phyloP scores from a whole-genome alignment of 2,888 invertebrate species.

The Lordiphosa fenestrarum region DNA sequence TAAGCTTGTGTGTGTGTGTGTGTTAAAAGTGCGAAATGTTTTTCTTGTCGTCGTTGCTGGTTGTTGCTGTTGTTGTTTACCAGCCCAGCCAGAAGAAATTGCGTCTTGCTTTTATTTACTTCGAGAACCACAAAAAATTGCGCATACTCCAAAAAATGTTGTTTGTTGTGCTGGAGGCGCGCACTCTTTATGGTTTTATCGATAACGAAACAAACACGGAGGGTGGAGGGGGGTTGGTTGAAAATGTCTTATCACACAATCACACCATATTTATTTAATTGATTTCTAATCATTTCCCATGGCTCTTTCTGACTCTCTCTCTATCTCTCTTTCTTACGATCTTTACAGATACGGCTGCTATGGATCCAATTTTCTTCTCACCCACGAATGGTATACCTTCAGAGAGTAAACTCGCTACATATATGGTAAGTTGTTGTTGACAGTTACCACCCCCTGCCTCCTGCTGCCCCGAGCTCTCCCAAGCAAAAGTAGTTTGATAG shows the following conservation, averaged over 20 bases:
- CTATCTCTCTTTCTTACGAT: constrained; percentile 11
- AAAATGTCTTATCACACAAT: constrained; percentile 9
- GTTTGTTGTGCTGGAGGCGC: constrained; percentile 13
- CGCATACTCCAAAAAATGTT: constrained; percentile 52
- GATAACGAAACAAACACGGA: constrained; percentile 48
- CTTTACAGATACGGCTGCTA: constrained; percentile 80
- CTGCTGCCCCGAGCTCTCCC: constrained; percentile 12
- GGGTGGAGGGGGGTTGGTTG: background rate
- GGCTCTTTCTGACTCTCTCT: constrained; percentile 4
- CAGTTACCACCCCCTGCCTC: background rate
- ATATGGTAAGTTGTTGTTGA: constrained; percentile 84
- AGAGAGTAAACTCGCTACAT: constrained; percentile 91
- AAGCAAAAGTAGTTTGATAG: too few relatives aligned
- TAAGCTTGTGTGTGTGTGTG: too few relatives aligned
- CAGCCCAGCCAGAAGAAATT: constrained; percentile 33
- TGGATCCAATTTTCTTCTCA: constrained; percentile 89
- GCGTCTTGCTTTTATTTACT: constrained; percentile 57
- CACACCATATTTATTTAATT: constrained; percentile 54
- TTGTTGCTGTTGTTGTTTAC: constrained; percentile 48
- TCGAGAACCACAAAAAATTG: constrained; percentile 23
- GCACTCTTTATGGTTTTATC: constrained; percentile 60
- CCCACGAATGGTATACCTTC: constrained; percentile 88
- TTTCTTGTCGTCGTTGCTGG: constrained; percentile 16
- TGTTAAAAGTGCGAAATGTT: too few relatives aligned
- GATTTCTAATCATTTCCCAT: constrained; percentile 64